phyloP scores from a whole-genome alignment of 2,113 vertebrate genomes.

The Fregata magnificens region DNA sequence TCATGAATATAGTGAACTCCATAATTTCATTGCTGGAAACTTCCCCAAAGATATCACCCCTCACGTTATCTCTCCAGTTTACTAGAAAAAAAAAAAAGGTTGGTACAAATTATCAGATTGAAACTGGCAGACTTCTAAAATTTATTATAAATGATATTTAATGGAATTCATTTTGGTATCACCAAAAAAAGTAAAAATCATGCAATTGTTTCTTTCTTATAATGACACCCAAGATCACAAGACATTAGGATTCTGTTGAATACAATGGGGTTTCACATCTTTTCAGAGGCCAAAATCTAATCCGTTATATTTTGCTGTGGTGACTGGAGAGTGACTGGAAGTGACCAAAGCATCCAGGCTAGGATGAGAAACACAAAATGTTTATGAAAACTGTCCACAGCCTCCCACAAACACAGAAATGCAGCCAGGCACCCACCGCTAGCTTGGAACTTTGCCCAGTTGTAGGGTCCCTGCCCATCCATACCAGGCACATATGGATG shows the following conservation, averaged over 20 bases:
- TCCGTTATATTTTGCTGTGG: not conserved
- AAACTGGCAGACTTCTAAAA: not conserved
- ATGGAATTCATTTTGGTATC: not conserved
- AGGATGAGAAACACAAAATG: not conserved
- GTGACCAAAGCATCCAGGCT: not conserved
- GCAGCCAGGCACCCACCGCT: not conserved
- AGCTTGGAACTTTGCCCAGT: not conserved
- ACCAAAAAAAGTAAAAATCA: not conserved
- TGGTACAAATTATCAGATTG: not conserved
- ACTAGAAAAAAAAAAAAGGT: accelerated
- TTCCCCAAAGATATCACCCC: not conserved
- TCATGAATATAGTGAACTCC: not conserved
- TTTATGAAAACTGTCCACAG: not conserved
- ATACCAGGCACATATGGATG: not conserved
- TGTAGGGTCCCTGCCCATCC: not conserved
- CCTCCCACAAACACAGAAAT: not conserved
- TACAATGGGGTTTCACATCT: not conserved
- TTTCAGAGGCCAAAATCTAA: not conserved
- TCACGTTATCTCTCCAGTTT: not conserved
- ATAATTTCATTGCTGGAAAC: not conserved
- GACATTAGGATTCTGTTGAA: not conserved
- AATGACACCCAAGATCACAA: not conserved
- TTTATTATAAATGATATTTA: not conserved
- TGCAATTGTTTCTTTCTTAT: not conserved
- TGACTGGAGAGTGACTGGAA: not conserved